Evolutionary conservation across 2,113 vertebrate species (phyloP).

Genomic region (Lophochroa leadbeateri): DNA sequence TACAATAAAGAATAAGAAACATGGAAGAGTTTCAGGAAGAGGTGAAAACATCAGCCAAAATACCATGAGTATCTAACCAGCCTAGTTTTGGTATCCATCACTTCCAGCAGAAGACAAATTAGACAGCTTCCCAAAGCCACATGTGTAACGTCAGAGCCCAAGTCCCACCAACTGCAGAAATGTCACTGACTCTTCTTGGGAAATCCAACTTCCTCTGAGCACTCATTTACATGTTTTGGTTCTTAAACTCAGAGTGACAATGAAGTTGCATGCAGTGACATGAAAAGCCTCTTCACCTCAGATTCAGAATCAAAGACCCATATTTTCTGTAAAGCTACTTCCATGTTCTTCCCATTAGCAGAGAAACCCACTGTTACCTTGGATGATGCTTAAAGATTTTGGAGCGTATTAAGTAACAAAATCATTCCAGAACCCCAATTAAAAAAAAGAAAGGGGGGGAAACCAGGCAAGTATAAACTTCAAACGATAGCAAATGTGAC

Average conservation of each 20-base stretch:
- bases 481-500: background rate
- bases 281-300: slow-evolving; percentile 20
- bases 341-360: slow-evolving; percentile 48
- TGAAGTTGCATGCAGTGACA: slow-evolving; percentile 46
- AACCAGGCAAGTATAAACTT: background rate
- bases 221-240: background rate
- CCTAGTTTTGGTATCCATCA: slow-evolving; percentile 13
- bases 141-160: background rate
- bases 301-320: slow-evolving; percentile 6
- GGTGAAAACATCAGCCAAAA: slow-evolving; percentile 39
- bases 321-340: slow-evolving; percentile 46
- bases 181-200: background rate
- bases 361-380: background rate
- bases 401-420: background rate
- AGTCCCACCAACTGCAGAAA: slow-evolving; percentile 21
- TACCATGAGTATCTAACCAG: background rate
- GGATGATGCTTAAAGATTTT: background rate
- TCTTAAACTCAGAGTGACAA: slow-evolving; percentile 55
- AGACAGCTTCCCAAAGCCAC: slow-evolving; percentile 38
- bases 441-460: background rate
- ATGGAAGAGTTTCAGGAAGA: slow-evolving; percentile 64
- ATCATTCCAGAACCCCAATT: background rate
- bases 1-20: slow-evolving; percentile 53
- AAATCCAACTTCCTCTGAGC: slow-evolving; percentile 44
- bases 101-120: slow-evolving; percentile 27